phyloP scores from a whole-genome alignment of 2,113 vertebrate species.

The Hippocampus comes region DNA sequence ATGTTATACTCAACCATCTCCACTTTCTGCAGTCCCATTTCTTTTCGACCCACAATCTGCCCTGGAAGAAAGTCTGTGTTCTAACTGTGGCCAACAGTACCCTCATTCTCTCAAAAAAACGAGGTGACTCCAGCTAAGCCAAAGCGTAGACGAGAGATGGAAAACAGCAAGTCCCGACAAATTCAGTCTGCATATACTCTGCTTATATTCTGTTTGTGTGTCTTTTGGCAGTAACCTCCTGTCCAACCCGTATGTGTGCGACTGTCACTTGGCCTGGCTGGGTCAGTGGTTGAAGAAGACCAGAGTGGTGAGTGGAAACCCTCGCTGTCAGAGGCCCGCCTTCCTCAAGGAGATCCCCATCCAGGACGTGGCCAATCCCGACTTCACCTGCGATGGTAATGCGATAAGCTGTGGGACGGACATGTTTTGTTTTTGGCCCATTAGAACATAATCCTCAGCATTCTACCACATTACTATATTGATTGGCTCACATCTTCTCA shows the following conservation, averaged over 20 bases:
- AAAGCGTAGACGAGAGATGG: background rate
- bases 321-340: constrained; percentile 91
- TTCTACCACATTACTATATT: background rate
- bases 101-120: too few species aligned
- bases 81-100: too few species aligned
- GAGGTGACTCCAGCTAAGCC: background rate
- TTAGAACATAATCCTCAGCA: background rate
- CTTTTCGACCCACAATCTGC: too few species aligned
- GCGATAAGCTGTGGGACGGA: background rate
- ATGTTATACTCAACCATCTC: too few species aligned
- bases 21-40: too few species aligned
- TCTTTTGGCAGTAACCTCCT: constrained; percentile 83
- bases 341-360: constrained; percentile 99
- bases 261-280: constrained; percentile 95
- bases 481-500: background rate
- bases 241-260: constrained; percentile 95
- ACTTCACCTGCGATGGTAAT: constrained; percentile 96
- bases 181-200: background rate
- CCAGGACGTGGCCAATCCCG: constrained; percentile 92
- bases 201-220: background rate
- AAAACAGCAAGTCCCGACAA: too few species aligned
- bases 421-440: background rate
- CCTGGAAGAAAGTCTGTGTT: too few species aligned
- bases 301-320: constrained; percentile 93
- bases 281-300: constrained; percentile 94